Evolutionary conservation across 2,113 vertebrate genomes (phyloP), one percentile per base, ranked within the genome.

Genomic region (Neolamprologus sp.): DNA sequence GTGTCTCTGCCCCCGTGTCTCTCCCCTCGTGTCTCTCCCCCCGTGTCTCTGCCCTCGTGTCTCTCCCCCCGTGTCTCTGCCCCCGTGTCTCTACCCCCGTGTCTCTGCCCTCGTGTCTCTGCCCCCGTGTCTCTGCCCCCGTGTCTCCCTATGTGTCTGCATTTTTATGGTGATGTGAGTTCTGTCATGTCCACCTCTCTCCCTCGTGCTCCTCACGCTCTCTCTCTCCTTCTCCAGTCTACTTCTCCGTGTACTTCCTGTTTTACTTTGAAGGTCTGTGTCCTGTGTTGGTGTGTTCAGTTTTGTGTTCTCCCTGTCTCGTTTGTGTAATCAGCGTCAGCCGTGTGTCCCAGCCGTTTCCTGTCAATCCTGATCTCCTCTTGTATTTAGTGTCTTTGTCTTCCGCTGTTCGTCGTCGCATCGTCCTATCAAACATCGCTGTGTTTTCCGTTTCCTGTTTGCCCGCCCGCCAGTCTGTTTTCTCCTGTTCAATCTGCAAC

Each of bases 11-110:
- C 1, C 35, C 0, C 35, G 4, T 35, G 4, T 35, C 35, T 35
- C 35, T 4, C 0, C 8, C 35, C 35, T 1, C 35, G 4, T 9
- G 40, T 42, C 40, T 42, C 35, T 37, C 0, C 37, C 5, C 37
- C 0, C 5, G 10, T 40, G 37, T 40, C 37, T 11, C 37, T 5
- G 0, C 10, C 5, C 5, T 1, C 9, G 1, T 12, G 11, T 42
- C 40, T 40, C 37, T 3, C 0, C 10, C 10, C 37, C 0, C 37
- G 5, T 5, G 37, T 12, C 11, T 40, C 37, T 40, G 0, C 37
- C 3, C 37, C 2, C 4, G 2, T 35, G 8, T 35, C 35, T 35
- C 35, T 9, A 0, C 35, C 0, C 33, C 0, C 33, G 3, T 35
- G 33, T 35, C 33, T 35, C 35, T 4, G 0, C 35, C 7, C 33